A percentile compares a stretch with the other conserved stretches of the same genome.
Conservation (phyloP, 2,888 invertebrate genomes). For the Platycheirus albimanus region DNA sequence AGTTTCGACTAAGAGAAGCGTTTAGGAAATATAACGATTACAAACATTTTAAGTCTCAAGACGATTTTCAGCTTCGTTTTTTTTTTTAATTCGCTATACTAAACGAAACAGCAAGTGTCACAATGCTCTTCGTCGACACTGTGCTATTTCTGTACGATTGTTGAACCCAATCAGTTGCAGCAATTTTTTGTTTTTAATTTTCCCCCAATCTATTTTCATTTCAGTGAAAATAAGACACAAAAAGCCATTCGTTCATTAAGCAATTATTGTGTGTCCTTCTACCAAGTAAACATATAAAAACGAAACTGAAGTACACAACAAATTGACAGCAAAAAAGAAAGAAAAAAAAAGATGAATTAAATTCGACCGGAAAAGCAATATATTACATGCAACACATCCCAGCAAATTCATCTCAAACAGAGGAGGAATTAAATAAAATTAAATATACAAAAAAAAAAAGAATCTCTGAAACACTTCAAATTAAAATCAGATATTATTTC, state of each 20-base stretch:
- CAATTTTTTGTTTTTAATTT: conserved; percentile 7
- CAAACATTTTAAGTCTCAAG: too few species aligned
- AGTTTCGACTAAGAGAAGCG: too few species aligned
- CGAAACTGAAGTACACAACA: conserved; percentile 2
- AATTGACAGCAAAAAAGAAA: conserved; percentile 27
- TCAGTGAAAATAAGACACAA: not conserved
- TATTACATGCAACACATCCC: not conserved
- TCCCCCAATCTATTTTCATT: conserved; percentile 14
- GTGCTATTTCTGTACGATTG: not conserved
- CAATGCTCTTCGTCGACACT: not conserved
- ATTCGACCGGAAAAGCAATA: conserved; percentile 26
- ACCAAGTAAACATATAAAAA: not conserved
- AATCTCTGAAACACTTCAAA: conserved; percentile 29
- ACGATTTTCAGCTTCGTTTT: too few species aligned
- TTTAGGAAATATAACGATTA: too few species aligned
- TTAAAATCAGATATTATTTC: conserved; percentile 66
- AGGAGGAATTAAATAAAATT: not conserved
- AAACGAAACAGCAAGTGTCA: too few species aligned
- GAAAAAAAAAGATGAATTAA: conserved; percentile 17
- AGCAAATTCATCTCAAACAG: conserved; percentile 32
- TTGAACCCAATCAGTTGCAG: conserved; percentile 1
- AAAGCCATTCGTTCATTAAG: conserved; percentile 13
- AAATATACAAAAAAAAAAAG: conserved; percentile 38
- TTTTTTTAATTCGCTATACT: too few species aligned
- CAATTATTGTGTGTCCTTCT: conserved; percentile 24